Evolutionary conservation across 2,797 vertebrate species (phyloP).

Genomic region (Cephalopachus bancanus): DNA sequence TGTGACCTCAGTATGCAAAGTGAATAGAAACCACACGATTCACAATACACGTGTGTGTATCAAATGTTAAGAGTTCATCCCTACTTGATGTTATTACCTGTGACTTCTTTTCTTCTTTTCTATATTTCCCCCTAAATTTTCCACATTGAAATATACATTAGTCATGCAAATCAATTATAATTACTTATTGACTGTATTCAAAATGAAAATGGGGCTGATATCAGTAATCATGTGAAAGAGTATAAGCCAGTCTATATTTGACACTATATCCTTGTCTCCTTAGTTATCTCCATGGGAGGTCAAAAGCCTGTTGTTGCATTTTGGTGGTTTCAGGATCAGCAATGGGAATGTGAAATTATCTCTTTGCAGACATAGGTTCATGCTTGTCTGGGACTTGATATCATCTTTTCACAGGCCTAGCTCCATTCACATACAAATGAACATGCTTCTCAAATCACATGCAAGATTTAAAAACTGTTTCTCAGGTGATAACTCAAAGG

Average conservation of each 20-base stretch:
- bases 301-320: neutral
- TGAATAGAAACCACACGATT: neutral
- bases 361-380: neutral
- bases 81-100: neutral
- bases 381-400: neutral
- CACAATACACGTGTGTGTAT: neutral
- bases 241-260: rapidly evolving
- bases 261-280: neutral
- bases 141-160: neutral
- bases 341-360: neutral
- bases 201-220: neutral
- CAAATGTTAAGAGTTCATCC: neutral
- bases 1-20: neutral
- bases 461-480: conserved; percentile 17
- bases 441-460: neutral
- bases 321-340: neutral
- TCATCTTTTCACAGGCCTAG: conserved; percentile 72
- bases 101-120: neutral
- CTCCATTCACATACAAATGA: conserved; percentile 63
- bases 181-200: neutral
- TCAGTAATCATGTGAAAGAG: neutral
- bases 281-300: neutral
- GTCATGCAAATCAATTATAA: neutral
- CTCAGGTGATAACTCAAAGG: conserved; percentile 38
- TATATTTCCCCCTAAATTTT: neutral